These are phyloP conservation scores for Melinopterus prodromus DNA, from an alignment of 2,888 invertebrate species.

Conservation along the genomic window DNA sequence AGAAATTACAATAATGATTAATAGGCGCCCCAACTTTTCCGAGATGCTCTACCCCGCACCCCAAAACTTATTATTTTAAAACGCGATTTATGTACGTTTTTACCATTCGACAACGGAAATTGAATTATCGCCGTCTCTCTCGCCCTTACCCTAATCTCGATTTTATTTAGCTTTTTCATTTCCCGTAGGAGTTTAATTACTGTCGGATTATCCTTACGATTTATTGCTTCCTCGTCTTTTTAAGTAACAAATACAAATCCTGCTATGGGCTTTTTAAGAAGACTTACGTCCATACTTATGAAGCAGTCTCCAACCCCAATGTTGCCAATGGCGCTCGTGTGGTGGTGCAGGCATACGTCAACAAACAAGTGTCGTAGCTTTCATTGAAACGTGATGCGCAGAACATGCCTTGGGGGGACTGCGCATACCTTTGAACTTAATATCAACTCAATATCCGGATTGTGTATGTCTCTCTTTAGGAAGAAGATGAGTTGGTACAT, in stretches of 20 bases:
- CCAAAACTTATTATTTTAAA: slow-evolving; percentile 9
- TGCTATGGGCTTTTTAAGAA: background rate
- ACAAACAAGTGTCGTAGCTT: no score
- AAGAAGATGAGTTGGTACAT: no score
- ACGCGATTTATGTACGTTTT: slow-evolving; percentile 7
- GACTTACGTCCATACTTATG: no score
- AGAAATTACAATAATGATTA: slow-evolving; percentile 28
- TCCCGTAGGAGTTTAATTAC: slow-evolving; percentile 23
- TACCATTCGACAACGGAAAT: slow-evolving; percentile 5
- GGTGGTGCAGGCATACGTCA: no score
- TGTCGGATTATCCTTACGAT: slow-evolving; percentile 16
- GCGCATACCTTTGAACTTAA: no score
- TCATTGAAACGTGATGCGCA: no score
- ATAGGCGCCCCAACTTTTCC: slow-evolving; percentile 19
- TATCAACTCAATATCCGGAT: no score
- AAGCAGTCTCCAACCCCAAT: no score
- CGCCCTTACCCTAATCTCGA: background rate
- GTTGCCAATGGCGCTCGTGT: no score
- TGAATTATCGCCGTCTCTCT: background rate
- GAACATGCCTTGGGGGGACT: no score
- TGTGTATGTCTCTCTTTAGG: no score
- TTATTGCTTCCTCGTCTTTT: background rate
- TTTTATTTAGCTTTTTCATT: slow-evolving; percentile 13
- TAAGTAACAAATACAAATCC: background rate
- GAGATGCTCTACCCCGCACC: background rate